These are phyloP conservation scores for Coenonympha glycerion DNA, from an alignment of 2,888 invertebrate genomes.

Conservation along the genomic window DNA sequence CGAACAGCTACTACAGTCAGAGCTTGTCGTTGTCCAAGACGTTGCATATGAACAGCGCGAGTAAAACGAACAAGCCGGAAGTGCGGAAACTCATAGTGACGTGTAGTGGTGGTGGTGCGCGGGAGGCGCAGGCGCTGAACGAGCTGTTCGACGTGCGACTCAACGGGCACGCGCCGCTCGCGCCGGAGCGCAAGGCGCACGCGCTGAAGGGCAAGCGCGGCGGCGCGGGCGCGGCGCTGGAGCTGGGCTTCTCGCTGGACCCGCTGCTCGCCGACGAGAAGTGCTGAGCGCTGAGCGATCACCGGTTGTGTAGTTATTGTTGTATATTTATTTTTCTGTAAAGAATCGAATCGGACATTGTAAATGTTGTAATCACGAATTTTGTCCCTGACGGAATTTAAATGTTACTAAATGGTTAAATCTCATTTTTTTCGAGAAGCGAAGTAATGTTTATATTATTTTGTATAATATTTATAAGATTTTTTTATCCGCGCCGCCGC, in stretches of 20 bases:
- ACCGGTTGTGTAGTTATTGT: constrained; percentile 63
- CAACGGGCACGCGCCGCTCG: constrained; percentile 47
- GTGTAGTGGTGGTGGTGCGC: constrained; percentile 50
- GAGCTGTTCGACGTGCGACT: constrained; percentile 54
- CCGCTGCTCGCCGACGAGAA: constrained; percentile 71
- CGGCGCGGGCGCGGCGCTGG: constrained; percentile 47
- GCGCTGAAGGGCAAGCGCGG: constrained; percentile 46
- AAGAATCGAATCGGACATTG: constrained; percentile 57
- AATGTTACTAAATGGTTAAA: constrained; percentile 62
- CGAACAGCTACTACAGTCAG: constrained; percentile 58
- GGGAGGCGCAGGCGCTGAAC: constrained; percentile 48
- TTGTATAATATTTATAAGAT: constrained; percentile 75
- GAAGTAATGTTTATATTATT: constrained; percentile 73
- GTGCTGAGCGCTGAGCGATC: constrained; percentile 59
- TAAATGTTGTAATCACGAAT: constrained; percentile 63
- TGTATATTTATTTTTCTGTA: constrained; percentile 73
- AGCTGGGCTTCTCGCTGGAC: constrained; percentile 65
- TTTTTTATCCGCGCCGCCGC: constrained; percentile 53
- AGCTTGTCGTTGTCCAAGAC: constrained; percentile 60
- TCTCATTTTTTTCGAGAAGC: constrained; percentile 59
- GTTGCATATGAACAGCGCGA: constrained; percentile 61
- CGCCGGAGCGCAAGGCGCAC: constrained; percentile 28
- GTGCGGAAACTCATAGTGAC: constrained; percentile 70
- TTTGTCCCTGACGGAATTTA: constrained; percentile 51
- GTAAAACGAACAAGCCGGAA: constrained; percentile 65